Evolutionary conservation across 2,797 vertebrate species (phyloP).

Genomic region (Gymnocypris eckloni): DNA sequence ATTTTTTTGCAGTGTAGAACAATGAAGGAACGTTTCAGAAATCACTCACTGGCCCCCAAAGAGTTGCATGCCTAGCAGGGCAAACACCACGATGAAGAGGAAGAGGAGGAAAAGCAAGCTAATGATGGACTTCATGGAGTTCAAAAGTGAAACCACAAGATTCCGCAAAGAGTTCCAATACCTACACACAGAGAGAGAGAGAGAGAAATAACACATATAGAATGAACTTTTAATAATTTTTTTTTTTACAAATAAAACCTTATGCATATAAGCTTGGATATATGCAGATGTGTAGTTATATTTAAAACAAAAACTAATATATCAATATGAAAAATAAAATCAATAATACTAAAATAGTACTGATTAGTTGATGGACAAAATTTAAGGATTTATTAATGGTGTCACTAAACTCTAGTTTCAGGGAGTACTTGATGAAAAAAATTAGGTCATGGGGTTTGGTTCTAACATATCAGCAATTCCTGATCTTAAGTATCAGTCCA

Average conservation of each 20-base stretch:
- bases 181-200: slow-evolving; percentile 69
- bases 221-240: neutral
- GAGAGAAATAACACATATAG: neutral
- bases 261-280: neutral
- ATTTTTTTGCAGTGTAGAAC: neutral
- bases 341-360: neutral
- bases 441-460: neutral
- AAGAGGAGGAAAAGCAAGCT: slow-evolving; percentile 98
- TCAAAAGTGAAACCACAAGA: slow-evolving; percentile 94
- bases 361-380: neutral
- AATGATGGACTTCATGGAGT: slow-evolving; percentile 99
- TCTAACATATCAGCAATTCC: neutral
- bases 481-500: neutral
- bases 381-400: neutral
- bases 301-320: neutral
- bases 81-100: slow-evolving; percentile 98
- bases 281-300: neutral
- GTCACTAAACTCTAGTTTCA: too few species aligned
- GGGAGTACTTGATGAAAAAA: too few species aligned
- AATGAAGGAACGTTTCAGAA: neutral
- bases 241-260: neutral
- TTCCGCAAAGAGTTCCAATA: slow-evolving; percentile 97
- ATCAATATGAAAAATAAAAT: neutral
- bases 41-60: slow-evolving; percentile 95
- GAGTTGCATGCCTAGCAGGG: slow-evolving; percentile 97